These are phyloP conservation scores for Cossypha heuglini DNA, from an alignment of 2,797 vertebrate genomes.

Conservation along the genomic window DNA sequence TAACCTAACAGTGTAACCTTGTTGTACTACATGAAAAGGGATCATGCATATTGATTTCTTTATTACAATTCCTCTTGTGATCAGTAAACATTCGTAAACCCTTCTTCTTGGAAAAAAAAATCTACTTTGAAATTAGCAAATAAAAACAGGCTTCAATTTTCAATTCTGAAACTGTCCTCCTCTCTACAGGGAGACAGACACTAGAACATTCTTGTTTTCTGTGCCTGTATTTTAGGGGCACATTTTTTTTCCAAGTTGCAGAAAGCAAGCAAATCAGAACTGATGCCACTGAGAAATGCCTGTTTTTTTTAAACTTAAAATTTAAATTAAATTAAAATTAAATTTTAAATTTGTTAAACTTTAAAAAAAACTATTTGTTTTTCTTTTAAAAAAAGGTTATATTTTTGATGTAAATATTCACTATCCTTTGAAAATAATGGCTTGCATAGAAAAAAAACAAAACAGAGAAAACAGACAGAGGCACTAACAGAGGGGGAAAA, in stretches of 20 bases:
- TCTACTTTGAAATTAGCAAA: constrained; percentile 36
- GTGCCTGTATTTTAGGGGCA: neutral
- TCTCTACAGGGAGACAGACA: neutral
- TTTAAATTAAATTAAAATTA: no score
- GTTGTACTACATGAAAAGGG: constrained; percentile 90
- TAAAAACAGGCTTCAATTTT: neutral
- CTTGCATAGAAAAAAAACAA: neutral
- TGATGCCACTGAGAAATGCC: neutral
- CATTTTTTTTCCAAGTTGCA: neutral
- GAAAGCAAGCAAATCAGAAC: neutral
- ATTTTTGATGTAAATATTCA: neutral
- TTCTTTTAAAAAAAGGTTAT: neutral
- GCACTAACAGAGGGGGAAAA: neutral
- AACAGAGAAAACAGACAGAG: neutral
- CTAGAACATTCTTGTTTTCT: neutral
- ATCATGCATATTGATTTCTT: constrained; percentile 95
- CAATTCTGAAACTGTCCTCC: neutral
- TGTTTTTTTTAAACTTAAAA: neutral
- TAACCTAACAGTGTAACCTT: constrained; percentile 96
- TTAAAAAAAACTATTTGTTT: neutral
- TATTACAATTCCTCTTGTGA: constrained; percentile 84
- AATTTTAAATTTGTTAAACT: neutral
- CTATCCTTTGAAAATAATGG: neutral
- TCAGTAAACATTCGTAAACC: constrained; percentile 79
- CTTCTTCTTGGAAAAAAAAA: constrained; percentile 55